Evolutionary conservation across 2,888 invertebrate species (phyloP).

Genomic region (Phengaris alcon): DNA sequence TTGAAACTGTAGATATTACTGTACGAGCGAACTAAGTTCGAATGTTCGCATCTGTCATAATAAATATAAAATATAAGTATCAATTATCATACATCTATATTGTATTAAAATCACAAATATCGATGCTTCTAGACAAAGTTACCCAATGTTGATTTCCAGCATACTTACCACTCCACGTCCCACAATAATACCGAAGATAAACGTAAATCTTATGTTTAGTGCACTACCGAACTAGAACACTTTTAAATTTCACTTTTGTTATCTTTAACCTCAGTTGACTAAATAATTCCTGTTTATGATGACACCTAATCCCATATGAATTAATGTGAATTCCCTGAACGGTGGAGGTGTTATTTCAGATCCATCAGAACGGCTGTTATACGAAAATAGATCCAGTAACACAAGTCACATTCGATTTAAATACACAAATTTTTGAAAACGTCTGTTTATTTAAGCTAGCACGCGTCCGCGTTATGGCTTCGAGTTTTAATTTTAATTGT

Average conservation of each 20-base stretch:
- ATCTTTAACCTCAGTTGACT: slow-evolving; percentile 75
- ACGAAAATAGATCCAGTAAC: slow-evolving; percentile 73
- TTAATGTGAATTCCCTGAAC: slow-evolving; percentile 71
- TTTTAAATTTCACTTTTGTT: slow-evolving; percentile 47
- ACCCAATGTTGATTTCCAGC: background rate
- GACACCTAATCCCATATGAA: slow-evolving; percentile 78
- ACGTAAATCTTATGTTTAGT: slow-evolving; percentile 9
- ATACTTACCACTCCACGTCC: background rate
- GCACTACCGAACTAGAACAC: slow-evolving; percentile 8
- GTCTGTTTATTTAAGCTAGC: slow-evolving; percentile 75
- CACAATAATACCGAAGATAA: background rate
- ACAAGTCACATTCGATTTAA: slow-evolving; percentile 77
- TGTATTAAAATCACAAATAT: too few species aligned
- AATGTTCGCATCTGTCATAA: too few species aligned
- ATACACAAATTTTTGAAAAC: slow-evolving; percentile 78
- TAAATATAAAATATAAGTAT: too few species aligned
- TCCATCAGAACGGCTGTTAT: slow-evolving; percentile 71
- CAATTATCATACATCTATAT: too few species aligned
- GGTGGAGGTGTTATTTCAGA: slow-evolving; percentile 70
- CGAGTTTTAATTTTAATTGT: slow-evolving; percentile 42
- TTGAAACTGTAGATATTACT: background rate
- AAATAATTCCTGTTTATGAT: slow-evolving; percentile 79
- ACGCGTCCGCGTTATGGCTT: slow-evolving; percentile 48
- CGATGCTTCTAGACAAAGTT: too few species aligned
- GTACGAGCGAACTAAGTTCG: too few species aligned